phyloP scores from a whole-genome alignment of 2,888 invertebrate genomes.

The Anorthoa munda region DNA sequence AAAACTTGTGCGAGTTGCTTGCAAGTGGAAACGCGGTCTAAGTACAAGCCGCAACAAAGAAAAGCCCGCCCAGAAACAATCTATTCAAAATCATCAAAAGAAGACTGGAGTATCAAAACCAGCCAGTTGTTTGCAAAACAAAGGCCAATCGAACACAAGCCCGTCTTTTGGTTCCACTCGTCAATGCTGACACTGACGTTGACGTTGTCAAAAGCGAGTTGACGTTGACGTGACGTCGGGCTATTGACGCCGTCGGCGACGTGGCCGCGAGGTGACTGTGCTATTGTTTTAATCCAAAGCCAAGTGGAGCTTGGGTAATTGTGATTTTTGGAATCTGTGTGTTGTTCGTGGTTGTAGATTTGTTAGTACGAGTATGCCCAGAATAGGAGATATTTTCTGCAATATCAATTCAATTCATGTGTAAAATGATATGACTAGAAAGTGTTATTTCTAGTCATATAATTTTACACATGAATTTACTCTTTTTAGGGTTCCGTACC shows the following conservation, averaged over 20 bases:
- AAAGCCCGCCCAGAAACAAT: not conserved
- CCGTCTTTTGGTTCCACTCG: constrained; percentile 4
- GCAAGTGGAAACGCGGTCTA: not conserved
- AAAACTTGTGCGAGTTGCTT: too few relatives aligned
- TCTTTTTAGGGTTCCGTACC: too few relatives aligned
- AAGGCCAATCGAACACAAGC: constrained; percentile 13
- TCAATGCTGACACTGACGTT: not conserved
- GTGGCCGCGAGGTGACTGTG: not conserved
- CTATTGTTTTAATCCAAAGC: constrained; percentile 37
- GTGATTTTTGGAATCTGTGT: not conserved
- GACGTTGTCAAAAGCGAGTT: constrained; percentile 1
- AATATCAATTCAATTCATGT: too few relatives aligned
- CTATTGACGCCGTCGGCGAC: not conserved
- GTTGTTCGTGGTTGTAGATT: not conserved
- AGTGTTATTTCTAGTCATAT: too few relatives aligned
- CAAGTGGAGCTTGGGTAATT: constrained; percentile 1
- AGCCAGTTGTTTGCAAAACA: constrained; percentile 20
- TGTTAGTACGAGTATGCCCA: not conserved
- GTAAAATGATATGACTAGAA: too few relatives aligned
- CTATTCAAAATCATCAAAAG: constrained; percentile 1
- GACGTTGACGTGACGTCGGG: constrained; percentile 36
- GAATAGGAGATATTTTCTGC: not conserved
- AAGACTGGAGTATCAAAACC: not conserved
- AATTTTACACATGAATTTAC: too few relatives aligned
- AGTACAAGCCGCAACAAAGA: not conserved